phyloP scores from a whole-genome alignment of 2,113 vertebrate species.

The Oryzias curvinotus region DNA sequence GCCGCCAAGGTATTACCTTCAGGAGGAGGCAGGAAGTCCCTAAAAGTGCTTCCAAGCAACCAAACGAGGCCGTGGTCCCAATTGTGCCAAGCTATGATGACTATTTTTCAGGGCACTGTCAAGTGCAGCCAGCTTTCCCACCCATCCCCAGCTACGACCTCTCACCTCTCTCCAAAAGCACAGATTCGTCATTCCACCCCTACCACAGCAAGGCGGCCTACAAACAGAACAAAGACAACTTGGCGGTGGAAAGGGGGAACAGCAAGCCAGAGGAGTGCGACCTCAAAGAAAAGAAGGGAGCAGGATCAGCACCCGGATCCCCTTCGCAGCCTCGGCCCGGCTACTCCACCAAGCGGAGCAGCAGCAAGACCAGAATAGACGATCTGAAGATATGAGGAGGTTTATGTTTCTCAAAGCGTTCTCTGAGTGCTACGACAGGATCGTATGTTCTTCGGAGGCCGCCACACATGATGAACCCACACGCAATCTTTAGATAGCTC shows the following conservation, averaged over 20 bases:
- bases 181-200: conserved; percentile 62
- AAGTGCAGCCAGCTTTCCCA: conserved; percentile 54
- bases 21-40: background rate
- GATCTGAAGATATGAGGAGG: conserved; percentile 78
- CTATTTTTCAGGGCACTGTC: conserved; percentile 61
- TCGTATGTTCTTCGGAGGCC: conserved; percentile 29
- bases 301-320: conserved; percentile 63
- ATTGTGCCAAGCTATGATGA: conserved; percentile 69
- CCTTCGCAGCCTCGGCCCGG: conserved; percentile 58
- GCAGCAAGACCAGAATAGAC: conserved; percentile 75
- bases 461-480: conserved; percentile 25
- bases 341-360: conserved; percentile 66
- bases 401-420: conserved; percentile 55
- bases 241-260: conserved; percentile 71
- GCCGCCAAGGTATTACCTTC: conserved; percentile 62
- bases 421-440: conserved; percentile 51
- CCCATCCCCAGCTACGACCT: conserved; percentile 66
- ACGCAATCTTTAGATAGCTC: conserved; percentile 23
- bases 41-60: conserved; percentile 29
- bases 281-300: conserved; percentile 63
- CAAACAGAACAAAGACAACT: conserved; percentile 80
- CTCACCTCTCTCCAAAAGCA: conserved; percentile 54
- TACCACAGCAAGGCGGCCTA: conserved; percentile 74
- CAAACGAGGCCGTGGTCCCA: conserved; percentile 31
- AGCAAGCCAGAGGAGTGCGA: conserved; percentile 70